These are phyloP conservation scores for Alethe castanea DNA, from an alignment of 2,113 vertebrate species.

Conservation along the genomic window DNA sequence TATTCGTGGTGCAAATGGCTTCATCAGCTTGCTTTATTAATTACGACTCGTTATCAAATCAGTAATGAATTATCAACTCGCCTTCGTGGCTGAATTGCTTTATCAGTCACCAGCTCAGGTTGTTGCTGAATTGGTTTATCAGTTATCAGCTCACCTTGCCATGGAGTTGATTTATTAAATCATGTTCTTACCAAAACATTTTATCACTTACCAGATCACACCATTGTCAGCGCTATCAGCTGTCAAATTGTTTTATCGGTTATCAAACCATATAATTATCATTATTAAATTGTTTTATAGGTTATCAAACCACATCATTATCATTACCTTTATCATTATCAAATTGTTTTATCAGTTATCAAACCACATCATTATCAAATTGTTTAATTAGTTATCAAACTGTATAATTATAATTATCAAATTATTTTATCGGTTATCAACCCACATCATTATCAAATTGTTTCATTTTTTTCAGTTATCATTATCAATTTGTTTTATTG, in stretches of 20 bases:
- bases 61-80: fast-evolving
- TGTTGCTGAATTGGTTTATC: neutral
- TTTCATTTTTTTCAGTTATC: too few species aligned
- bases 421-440: neutral
- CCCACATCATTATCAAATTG: too few species aligned
- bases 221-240: too few species aligned
- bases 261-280: too few species aligned
- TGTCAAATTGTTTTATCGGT: too few species aligned
- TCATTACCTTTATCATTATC: too few species aligned
- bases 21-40: neutral
- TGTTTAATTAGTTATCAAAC: too few species aligned
- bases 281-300: neutral
- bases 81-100: neutral
- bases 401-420: neutral
- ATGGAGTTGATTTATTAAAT: neutral
- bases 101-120: neutral
- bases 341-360: neutral
- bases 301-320: fast-evolving
- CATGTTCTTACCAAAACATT: too few species aligned
- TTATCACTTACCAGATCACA: too few species aligned
- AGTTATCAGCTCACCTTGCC: fast-evolving
- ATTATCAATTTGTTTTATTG: too few species aligned
- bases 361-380: too few species aligned
- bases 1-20: fast-evolving
- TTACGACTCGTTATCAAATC: neutral